phyloP scores from a whole-genome alignment of 2,888 invertebrate genomes.

The Amphipyra berbera region DNA sequence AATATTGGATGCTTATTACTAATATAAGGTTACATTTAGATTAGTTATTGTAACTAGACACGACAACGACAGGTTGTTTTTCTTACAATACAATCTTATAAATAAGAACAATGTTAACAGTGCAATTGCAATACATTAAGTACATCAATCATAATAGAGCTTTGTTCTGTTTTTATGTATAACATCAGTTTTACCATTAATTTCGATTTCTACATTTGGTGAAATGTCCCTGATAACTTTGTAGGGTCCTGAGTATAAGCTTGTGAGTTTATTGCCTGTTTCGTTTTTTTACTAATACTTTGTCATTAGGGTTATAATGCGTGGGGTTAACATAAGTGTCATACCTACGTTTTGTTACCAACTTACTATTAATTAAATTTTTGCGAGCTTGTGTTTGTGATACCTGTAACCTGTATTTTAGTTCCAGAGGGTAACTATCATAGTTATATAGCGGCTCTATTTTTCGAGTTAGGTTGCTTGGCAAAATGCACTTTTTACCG shows the following conservation, averaged over 20 bases:
- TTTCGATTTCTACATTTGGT: slow-evolving; percentile 18
- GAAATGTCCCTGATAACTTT: slow-evolving; percentile 24
- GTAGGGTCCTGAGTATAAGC: slow-evolving; percentile 43
- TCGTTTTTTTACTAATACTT: slow-evolving; percentile 38
- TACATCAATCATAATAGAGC: too few species aligned
- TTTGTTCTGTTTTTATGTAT: slow-evolving; percentile 20
- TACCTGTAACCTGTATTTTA: slow-evolving; percentile 35
- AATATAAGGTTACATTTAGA: too few species aligned
- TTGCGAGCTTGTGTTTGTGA: slow-evolving; percentile 42
- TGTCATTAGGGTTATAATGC: too few species aligned
- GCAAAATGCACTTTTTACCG: slow-evolving; percentile 42
- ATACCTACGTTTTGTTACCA: slow-evolving; percentile 25
- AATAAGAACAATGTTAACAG: too few species aligned
- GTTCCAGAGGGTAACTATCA: too few species aligned
- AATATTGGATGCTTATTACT: too few species aligned
- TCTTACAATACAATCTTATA: too few species aligned
- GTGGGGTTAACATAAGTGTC: slow-evolving; percentile 38
- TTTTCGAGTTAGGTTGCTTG: slow-evolving; percentile 31
- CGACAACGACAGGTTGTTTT: too few species aligned
- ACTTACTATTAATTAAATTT: slow-evolving; percentile 37
- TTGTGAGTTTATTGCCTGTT: slow-evolving; percentile 38
- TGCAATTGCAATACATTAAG: too few species aligned
- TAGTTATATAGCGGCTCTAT: too few species aligned
- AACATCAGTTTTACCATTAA: slow-evolving; percentile 12
- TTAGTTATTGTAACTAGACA: too few species aligned